Base-by-base conservation (phyloP, 1,140 invertebrate species). In the Contarinia nasturtii region DNA sequence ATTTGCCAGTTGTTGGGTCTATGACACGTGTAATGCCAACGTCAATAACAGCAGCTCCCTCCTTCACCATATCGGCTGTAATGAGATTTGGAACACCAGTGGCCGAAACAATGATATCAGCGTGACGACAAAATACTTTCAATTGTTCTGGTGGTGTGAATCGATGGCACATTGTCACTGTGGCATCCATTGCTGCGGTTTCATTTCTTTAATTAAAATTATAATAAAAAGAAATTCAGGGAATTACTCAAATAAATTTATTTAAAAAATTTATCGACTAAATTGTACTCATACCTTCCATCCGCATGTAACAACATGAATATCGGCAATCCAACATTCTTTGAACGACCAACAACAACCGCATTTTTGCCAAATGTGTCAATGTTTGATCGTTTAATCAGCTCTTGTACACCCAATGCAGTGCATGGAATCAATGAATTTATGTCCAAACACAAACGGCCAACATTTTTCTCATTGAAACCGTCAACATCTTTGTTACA, bases 401-500 rank as follows among this genome's bases (percentile, higher is more conserved):
- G 69, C 64, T 87, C 79, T 51, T 77, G 72, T 15, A 93, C 82
- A 51, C 76, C 88, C 20, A 86, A 64, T 2, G 86, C 80, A 45
- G 89, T 92, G 3, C 85, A 86, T n/a, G 88, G 87, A 18, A 87
- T 69, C 48, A 91, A 72, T n/a, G 78, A 73, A 33, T 75, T 67
- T 67, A 79, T 76, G 59, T 87, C 83, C 15, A 80, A 59, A 51
- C 76, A 76, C 19, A 91, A 63, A 51, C 76, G 75, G 33, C 86
- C 86, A 44, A 86, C 68, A 64, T 88, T 89, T n/a, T 69, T 63
- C 47, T 76, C 73, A 60, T 85, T 80, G 54, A 93, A 92, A 22
- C 89, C 89, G 69, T 93, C 90, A 1, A 94, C 86, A 73, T 94
- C 89, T 66, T 94, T 94, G 1, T 68, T 64, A 1, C 82, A 82